Base-by-base conservation (phyloP, 2,797 vertebrate genomes). In the Austrolebias charrua region DNA sequence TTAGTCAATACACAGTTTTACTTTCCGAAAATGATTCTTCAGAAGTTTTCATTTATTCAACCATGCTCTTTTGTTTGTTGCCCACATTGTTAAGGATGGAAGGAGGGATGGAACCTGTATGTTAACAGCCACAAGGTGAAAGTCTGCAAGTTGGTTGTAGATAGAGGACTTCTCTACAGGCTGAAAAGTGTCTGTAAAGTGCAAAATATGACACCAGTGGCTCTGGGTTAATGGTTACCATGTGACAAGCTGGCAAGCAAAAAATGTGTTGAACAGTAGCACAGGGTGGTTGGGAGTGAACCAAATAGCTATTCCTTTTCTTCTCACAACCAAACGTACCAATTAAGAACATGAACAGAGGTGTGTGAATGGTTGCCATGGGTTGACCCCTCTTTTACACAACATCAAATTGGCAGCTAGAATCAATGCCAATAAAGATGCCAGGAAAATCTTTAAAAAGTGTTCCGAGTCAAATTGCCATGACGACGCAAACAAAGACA, bases 401-500 rank as follows among this genome's bases (percentile, higher is more conserved):
- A 64, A 59, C 79, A 83, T 85, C 80, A 82, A 60, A 80, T 74
- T 76, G 70, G 64, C 76, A 44, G 65, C 69, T 72, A 74, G 70
- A 81, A 80, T 13, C 12, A 11, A 40, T 40, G 38, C 35, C 35
- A 83, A 74, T 75, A 68, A 24, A 74, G 79, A 84, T 83, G 77
- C 66, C 71, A 55, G 51, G 71, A 67, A 51, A 67, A 83, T 71
- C 71, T 70, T 20, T 69, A 71, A 64, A 24, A 78, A 69, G 50
- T 75, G 82, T 78, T 55, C 76, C 85, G 31, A 72, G 75, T 82
- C 62, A 71, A 48, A 73, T 85, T 47, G 19, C 89, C 87, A 89
- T 88, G 87, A 69, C 85, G 76, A 92, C 89, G 4, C 80, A 88
- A 86, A 91, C 88, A 91, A 90, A 59, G 89, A 90, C 86, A 88